A percentile compares a stretch with the other conserved stretches of the same genome.
These are phyloP conservation scores for Urechis unicinctus DNA, from an alignment of 2,888 invertebrate genomes.

Conservation along the genomic window DNA sequence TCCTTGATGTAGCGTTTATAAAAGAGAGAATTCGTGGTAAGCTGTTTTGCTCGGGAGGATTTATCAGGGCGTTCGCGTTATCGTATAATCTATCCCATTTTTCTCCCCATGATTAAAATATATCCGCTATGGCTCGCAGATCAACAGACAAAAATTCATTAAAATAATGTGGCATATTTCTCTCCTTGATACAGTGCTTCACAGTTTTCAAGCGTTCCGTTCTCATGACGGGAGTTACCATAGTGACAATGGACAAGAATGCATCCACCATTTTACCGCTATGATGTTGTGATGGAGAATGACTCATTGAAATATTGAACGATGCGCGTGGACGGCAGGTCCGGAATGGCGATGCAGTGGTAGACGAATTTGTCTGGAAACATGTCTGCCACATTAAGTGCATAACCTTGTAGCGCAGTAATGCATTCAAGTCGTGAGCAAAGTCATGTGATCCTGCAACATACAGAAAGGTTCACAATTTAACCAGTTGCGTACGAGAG, in stretches of 20 bases:
- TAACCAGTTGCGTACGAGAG: too few relatives aligned
- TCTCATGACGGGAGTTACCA: slow-evolving; percentile 17
- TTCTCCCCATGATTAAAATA: too few relatives aligned
- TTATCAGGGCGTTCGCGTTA: too few relatives aligned
- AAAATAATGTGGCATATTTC: too few relatives aligned
- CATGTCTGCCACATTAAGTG: slow-evolving; percentile 18
- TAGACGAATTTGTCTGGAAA: slow-evolving; percentile 18
- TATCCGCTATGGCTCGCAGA: too few relatives aligned
- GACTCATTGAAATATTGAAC: slow-evolving; percentile 15
- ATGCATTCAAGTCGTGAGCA: slow-evolving; percentile 18
- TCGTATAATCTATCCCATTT: too few relatives aligned
- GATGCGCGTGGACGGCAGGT: slow-evolving; percentile 16
- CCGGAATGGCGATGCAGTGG: slow-evolving; percentile 15
- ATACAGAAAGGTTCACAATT: too few relatives aligned
- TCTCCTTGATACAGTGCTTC: too few relatives aligned
- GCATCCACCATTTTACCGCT: slow-evolving; percentile 6
- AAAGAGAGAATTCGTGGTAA: too few relatives aligned
- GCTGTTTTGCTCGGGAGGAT: too few relatives aligned
- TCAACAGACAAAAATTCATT: too few relatives aligned
- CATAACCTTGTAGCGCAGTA: slow-evolving; percentile 17
- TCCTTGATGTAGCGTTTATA: too few relatives aligned
- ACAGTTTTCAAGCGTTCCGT: slow-evolving; percentile 14
- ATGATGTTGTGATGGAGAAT: slow-evolving; percentile 17
- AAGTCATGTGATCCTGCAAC: slow-evolving; percentile 13
- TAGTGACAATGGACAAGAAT: slow-evolving; percentile 19